These are phyloP conservation scores for Phalacrocorax pelagicus DNA, from an alignment of 2,113 vertebrate genomes.

Conservation along the genomic window DNA sequence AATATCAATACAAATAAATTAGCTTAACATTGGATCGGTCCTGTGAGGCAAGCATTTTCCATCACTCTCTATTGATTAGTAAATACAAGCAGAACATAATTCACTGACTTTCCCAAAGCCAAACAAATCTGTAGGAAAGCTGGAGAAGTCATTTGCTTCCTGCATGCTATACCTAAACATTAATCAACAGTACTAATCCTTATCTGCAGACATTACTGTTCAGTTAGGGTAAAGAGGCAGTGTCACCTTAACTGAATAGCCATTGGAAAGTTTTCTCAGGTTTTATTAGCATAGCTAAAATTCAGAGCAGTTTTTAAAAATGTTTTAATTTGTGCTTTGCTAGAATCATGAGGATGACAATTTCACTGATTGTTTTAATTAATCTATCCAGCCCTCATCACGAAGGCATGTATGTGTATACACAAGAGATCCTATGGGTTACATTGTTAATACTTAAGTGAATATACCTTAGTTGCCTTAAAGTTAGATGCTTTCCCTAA, in stretches of 20 bases:
- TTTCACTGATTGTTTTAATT: neutral
- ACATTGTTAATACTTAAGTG: neutral
- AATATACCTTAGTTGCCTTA: neutral
- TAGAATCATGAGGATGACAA: neutral
- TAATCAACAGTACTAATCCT: neutral
- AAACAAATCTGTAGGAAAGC: neutral
- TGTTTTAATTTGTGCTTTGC: neutral
- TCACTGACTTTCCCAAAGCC: neutral
- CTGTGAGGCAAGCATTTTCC: neutral
- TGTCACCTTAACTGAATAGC: neutral
- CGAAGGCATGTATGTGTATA: neutral
- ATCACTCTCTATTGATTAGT: neutral
- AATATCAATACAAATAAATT: neutral
- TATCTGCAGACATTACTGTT: neutral
- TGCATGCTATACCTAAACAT: neutral
- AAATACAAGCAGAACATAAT: neutral
- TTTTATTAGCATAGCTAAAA: neutral
- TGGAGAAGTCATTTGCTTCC: neutral
- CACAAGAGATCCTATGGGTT: neutral
- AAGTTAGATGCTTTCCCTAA: neutral
- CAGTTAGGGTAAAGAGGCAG: neutral
- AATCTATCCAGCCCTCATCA: neutral
- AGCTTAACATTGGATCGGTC: neutral
- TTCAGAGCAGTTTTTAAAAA: neutral
- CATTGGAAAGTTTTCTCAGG: neutral